Percentiles rank a stretch among this genome's conserved stretches.
These are phyloP conservation scores for Gymnodraco acuticeps DNA, from an alignment of 2,797 vertebrate genomes.

Conservation along the genomic window DNA sequence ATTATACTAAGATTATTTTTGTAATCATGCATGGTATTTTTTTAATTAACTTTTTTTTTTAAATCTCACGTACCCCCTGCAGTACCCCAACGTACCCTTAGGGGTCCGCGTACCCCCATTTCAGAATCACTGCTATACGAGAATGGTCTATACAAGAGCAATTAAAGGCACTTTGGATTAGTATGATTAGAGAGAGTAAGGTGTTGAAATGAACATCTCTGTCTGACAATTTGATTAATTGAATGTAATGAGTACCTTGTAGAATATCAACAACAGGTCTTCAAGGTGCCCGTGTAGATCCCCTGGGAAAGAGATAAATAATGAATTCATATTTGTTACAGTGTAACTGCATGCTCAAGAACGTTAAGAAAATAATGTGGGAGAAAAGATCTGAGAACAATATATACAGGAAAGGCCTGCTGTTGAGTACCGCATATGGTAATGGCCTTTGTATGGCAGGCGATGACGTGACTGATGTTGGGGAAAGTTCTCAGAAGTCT, in stretches of 20 bases:
- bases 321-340: not conserved
- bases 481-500: conserved; percentile 89
- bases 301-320: conserved; percentile 77
- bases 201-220: not conserved
- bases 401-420: not conserved
- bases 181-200: not conserved
- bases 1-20: too few species aligned
- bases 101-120: too few species aligned
- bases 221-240: not conserved
- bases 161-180: too few species aligned
- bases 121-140: too few species aligned
- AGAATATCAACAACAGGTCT: conserved; percentile 94
- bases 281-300: conserved; percentile 94
- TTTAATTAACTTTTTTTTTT: too few species aligned
- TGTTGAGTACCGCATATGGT: conserved; percentile 90
- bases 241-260: conserved; percentile 86
- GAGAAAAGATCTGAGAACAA: not conserved
- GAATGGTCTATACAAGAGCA: too few species aligned
- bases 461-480: conserved; percentile 90
- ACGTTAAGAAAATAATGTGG: not conserved
- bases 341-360: not conserved
- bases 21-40: too few species aligned
- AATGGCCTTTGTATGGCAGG: conserved; percentile 90
- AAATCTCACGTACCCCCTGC: too few species aligned
- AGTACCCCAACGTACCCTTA: too few species aligned